A percentile compares a stretch with the other conserved stretches of the same genome.
Conservation (phyloP, 1,140 invertebrate genomes). For the Danaus melanippus region DNA sequence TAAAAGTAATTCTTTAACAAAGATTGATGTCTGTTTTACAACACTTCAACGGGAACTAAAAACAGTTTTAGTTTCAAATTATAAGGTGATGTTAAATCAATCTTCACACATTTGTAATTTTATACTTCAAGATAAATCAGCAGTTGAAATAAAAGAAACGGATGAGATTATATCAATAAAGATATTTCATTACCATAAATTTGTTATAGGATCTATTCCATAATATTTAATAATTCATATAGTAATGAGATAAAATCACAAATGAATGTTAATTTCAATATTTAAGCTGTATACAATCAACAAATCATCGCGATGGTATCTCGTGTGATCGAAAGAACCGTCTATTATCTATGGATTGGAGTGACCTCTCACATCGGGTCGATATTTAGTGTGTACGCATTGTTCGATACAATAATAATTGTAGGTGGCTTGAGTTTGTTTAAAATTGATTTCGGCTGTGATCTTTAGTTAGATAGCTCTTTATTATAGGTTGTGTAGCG, state of each 20-base stretch:
- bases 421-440: constrained; percentile 62
- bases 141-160: not conserved
- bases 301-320: constrained; percentile 64
- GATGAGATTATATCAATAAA: constrained; percentile 4
- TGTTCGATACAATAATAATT: constrained; percentile 58
- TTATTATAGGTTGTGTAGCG: constrained; percentile 48
- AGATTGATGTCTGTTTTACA: too few relatives aligned
- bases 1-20: constrained; percentile 14
- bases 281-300: constrained; percentile 59
- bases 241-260: constrained; percentile 46
- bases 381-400: constrained; percentile 47
- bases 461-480: constrained; percentile 33
- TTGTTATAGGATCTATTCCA: constrained; percentile 3
- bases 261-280: constrained; percentile 67
- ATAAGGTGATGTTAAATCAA: too few relatives aligned
- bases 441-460: constrained; percentile 66
- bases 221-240: constrained; percentile 24
- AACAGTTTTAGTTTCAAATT: too few relatives aligned
- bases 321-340: constrained; percentile 53
- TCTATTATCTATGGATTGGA: constrained; percentile 44
- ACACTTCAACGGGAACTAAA: too few relatives aligned
- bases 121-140: constrained; percentile 2
- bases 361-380: constrained; percentile 54
- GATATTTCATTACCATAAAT: constrained; percentile 9
- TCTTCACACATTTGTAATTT: too few relatives aligned